Evolutionary conservation across 2,113 vertebrate genomes (phyloP), one percentile per base, ranked within the genome.

Genomic region (Apaloderma vittatum): DNA sequence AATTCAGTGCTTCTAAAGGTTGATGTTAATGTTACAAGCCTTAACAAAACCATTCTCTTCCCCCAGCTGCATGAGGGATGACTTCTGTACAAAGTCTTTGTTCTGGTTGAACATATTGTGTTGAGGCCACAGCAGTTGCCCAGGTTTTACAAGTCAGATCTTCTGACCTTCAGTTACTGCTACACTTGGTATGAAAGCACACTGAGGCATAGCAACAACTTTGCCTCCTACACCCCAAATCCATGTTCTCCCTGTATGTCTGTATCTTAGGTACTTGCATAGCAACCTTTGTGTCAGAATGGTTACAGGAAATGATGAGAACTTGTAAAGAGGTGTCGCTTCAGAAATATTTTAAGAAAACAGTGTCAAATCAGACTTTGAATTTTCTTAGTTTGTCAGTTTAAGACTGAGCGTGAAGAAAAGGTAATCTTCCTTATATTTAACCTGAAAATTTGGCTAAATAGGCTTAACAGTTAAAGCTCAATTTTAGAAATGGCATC

Each of bases 371-470:
- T 81, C 80, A 54, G 32, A 57, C 52, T 82, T 23, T 9, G 29
- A 58, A 51, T 70, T 78, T 86, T 88, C 37, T 89, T 27, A 73
- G 58, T 90, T 95, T 90, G 72, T 86, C 70, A 93, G 24, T 15
- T 89, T 93, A 92, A 93, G 34, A 9, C 12, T 88, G 29, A 81
- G 15, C 15, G 1, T 36, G 29, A 19, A 78, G 49, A 83, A 57
- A 72, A 82, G 4, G 19, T 27, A 75, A 79, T 66, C 21, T 62
- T 46, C 93, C 93, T 90, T 77, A 77, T 85, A 74, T 95, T 94
- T 95, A 94, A 90, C 30, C 24, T 52, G 73, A 71, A 61, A 90
- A 73, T 93, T 93, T 90, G 43, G 7, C 24, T 73, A 86, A 68
- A 71, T 12, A 89, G 46, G 27, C 30, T 94, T 86, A 87, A 40